phyloP scores from a whole-genome alignment of 2,113 vertebrate genomes.

The Pterocles burchelli region DNA sequence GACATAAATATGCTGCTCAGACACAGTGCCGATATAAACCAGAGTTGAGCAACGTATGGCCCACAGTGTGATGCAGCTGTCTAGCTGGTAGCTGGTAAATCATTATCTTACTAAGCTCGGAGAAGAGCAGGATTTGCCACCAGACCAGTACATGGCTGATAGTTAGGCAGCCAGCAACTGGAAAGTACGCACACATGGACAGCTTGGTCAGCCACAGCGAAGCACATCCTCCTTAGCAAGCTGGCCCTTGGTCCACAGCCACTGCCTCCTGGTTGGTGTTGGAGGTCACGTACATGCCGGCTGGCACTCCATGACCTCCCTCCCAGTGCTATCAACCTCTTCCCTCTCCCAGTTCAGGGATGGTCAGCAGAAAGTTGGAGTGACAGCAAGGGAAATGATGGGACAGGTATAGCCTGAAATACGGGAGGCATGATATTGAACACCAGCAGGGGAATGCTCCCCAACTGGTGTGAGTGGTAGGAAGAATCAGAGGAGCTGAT shows the following conservation, averaged over 20 bases:
- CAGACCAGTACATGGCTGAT: background rate
- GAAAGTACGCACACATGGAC: fast-evolving
- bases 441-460: background rate
- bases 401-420: background rate
- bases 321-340: background rate
- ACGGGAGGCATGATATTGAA: fast-evolving
- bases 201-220: background rate
- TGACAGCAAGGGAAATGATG: background rate
- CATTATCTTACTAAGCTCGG: background rate
- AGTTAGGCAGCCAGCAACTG: background rate
- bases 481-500: background rate
- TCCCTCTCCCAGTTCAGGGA: background rate
- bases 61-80: background rate
- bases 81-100: background rate
- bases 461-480: background rate
- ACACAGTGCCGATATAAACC: background rate
- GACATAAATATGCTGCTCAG: background rate
- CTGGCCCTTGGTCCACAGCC: fast-evolving
- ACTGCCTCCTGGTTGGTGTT: background rate
- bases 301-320: background rate
- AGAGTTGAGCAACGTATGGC: background rate
- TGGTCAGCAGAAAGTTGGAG: background rate
- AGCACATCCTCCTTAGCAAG: fast-evolving
- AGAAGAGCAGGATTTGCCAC: background rate
- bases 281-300: background rate